Evolutionary conservation across 2,797 vertebrate species (phyloP), one percentile per base, ranked within the genome.

Genomic region (Hydrolagus colliei): DNA sequence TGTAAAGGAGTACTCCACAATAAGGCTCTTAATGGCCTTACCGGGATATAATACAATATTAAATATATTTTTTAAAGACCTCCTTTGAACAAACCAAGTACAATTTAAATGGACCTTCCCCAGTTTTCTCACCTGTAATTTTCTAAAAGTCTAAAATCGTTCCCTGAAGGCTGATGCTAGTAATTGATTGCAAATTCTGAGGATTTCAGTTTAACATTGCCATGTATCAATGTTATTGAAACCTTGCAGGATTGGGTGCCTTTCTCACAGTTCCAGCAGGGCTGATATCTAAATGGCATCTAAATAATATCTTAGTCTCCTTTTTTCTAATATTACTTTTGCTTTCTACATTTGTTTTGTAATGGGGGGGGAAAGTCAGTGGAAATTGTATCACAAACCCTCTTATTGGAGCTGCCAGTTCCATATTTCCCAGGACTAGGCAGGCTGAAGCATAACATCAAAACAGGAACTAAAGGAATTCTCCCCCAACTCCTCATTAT

Each of bases 1-100:
- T 84, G 67, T 84, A 68, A 84, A 84, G 79, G 79, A 84, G 71
- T 84, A 84, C 79, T 84, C 79, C 79, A 84, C 79, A 71, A 32
- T 71, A 84, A 52, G 79, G 79, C 16, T 84, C 61, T 20, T 84
- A 84, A 18, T 41, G 32, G 65, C 67, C 65, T 84, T 84, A n/a
- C 71, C 68, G 71, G 71, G 62, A 27, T 65, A 82, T 35, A 82
- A 61, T 22, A 52, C 61, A 65, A 68, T 82, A 41, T 67, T 32
- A 67, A 35, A 84, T 84, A 27, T 27, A 27, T 27, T 27, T 27
- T 27, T 27, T 59, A 84, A 84, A 67, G 16, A 84, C 67, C 32
- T 84, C 65, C 67, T 41, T 84, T 63, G 63, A 71, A 63, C 79
- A 84, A 71, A 67, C 78, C 18, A 82, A 65, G 78, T 82, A 65